A percentile compares a stretch with the other conserved stretches of the same genome.
Conservation (phyloP, 2,888 invertebrate species). For the Lymantria dispar region DNA sequence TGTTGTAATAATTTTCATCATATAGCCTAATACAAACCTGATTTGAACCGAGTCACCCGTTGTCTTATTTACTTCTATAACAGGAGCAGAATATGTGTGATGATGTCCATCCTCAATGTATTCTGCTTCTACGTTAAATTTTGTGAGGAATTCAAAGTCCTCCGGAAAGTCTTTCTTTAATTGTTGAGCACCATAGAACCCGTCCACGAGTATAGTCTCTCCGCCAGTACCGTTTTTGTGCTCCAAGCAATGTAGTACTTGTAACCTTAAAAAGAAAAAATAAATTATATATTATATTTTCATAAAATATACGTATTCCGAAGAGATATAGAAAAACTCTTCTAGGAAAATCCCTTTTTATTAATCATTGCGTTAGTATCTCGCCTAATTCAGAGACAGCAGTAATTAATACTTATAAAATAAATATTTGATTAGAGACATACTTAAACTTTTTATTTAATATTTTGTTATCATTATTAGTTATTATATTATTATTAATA, state of each 20-base stretch:
- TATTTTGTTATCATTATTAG: no score
- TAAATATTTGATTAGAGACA: no score
- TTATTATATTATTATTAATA: no score
- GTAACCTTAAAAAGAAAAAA: constrained; percentile 63
- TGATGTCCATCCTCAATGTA: constrained; percentile 85
- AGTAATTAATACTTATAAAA: no score
- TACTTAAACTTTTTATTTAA: no score
- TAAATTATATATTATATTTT: no score
- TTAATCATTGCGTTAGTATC: no score
- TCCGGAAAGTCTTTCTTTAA: constrained; percentile 77
- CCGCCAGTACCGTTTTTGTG: constrained; percentile 85
- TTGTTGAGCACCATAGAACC: constrained; percentile 84
- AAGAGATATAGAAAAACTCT: no score
- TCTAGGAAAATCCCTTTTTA: no score
- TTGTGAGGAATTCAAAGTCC: constrained; percentile 82
- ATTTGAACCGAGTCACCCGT: constrained; percentile 83
- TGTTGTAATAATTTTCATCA: no score
- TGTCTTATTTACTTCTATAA: constrained; percentile 80
- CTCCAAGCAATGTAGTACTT: constrained; percentile 69
- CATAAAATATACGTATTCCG: no score
- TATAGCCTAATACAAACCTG: constrained; percentile 72
- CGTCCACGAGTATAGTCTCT: constrained; percentile 88
- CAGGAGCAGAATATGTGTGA: constrained; percentile 80
- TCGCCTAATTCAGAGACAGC: no score
- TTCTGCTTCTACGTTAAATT: constrained; percentile 83